These are phyloP conservation scores for Malurus cyaneus DNA, from an alignment of 2,113 vertebrate genomes.

Conservation along the genomic window DNA sequence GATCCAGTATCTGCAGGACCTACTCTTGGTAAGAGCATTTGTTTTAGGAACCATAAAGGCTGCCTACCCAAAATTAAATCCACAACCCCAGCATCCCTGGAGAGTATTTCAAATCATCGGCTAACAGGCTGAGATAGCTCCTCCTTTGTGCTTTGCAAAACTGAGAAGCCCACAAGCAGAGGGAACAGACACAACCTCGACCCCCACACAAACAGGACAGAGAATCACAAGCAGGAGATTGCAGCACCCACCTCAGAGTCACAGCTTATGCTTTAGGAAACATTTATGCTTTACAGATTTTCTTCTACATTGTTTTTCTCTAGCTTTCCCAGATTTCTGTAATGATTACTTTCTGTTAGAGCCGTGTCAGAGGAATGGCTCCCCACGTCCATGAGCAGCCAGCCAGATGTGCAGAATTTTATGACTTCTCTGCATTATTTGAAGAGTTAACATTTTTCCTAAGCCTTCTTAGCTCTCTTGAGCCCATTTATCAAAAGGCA, in stretches of 20 bases:
- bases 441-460: neutral
- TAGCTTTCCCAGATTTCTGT: neutral
- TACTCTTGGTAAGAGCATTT: neutral
- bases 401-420: neutral
- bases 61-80: neutral
- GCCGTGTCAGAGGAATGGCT: neutral
- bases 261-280: neutral
- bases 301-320: neutral
- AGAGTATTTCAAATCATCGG: neutral
- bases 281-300: neutral
- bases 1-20: neutral
- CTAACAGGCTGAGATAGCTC: neutral
- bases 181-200: rapidly evolving
- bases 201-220: neutral
- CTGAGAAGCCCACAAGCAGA: neutral
- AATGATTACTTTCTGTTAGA: neutral
- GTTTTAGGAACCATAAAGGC: neutral
- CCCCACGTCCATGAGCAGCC: neutral
- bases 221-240: neutral
- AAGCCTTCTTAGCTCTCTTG: neutral
- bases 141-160: neutral
- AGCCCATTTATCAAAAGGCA: neutral
- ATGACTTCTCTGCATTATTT: neutral
- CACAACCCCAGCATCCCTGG: neutral
- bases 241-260: neutral